Base-by-base conservation (phyloP, 2,113 vertebrate species). In the Microtus oregoni region DNA sequence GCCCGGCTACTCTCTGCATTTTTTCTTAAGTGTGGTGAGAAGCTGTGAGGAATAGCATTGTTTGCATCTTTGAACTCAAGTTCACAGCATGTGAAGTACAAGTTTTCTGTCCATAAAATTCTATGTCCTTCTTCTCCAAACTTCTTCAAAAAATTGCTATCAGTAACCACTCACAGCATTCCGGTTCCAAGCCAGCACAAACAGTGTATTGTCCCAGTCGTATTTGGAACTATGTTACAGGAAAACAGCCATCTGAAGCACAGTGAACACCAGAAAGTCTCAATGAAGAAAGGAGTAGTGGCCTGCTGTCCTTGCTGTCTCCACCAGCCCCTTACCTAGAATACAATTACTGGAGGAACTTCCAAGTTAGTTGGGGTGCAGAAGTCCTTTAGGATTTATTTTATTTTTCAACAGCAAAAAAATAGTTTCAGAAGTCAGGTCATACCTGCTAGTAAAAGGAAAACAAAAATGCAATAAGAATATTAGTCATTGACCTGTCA, bases 71-170 rank as follows among this genome's bases (percentile, higher is more conserved):
- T 58, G 58, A 20, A 68, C 65, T 91, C 63, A 76, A 3, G 41
- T 7, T 0, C 68, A 3, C 22, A 17, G 73, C 44, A 94, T 65
- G n/a, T 7, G 0, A 86, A 12, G 5, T 22, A 13, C 10, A 72
- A 13, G 0, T 8, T 4, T 38, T 28, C 38, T 72, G 17, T 61
- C 28, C 10, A 2, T 13, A 14, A 47, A 26, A 1, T 0, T 1
- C 7, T 7, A 68, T 67, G 35, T 41, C 44, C 24, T 35, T 90
- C 4, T 38, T 67, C 10, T 35, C 12, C 63, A 88, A 10, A 9
- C 5, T 5, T 32, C 6, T 1, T 28, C 32, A 22, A n/a, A n/a
- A n/a, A n/a, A 41, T 26, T 15, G 8, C 47, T 22, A 72, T 67
- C 20, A 24, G 41, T 52, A 19, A 22, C 5, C 0, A 41, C 4